Base-by-base conservation (phyloP, 2,888 invertebrate species). In the Steinernema hermaphroditum region DNA sequence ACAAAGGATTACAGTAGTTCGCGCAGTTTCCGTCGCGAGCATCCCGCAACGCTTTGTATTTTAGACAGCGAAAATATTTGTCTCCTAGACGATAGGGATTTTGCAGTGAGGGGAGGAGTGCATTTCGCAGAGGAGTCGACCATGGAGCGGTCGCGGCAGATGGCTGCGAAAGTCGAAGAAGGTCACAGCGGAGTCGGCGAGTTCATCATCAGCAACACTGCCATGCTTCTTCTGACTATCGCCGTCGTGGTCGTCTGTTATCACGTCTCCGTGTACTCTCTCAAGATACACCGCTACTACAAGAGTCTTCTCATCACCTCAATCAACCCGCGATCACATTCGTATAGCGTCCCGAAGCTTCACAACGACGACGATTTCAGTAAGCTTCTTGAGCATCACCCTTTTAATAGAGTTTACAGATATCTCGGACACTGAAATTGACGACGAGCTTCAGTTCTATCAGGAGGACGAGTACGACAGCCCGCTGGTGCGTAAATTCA, bases 401-500 rank as follows among this genome's bases (percentile, higher is more conserved):
- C 19, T 4, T 2, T 14, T 46, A 14, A 14, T n/a, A n/a, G 16
- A 8, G 34, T 14, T 32, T 62, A 32, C 62, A 62, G 62, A 62
- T 62, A 24, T 62, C n/a, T 62, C 62, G 32, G 62, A 62, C 32
- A 32, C 6, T 27, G 62, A 62, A 14, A 62, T 62, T 32, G 19
- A 62, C 62, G 62, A 62, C 29, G 62, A 62, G 32, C n/a, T 62
- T 16, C 32, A 62, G 27, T 62, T 62, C 34, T 62, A 62, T 16
- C 62, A 62, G 29, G 62, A 62, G 32, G 62, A 62, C 62, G 62
- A 62, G 8, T 62, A 62, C 62, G 62, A 62, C 62, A 62, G 32
- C 16, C 62, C 62, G 29, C 62, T 62, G 32, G 32, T 62, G 62
- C 6, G 62, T 2, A 62, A 62, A 32, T 62, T 62, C 62, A 32